A percentile compares a stretch with the other conserved stretches of the same genome.
Conservation (phyloP, 2,113 vertebrate species). For the Sakesphorus luctuosus region DNA sequence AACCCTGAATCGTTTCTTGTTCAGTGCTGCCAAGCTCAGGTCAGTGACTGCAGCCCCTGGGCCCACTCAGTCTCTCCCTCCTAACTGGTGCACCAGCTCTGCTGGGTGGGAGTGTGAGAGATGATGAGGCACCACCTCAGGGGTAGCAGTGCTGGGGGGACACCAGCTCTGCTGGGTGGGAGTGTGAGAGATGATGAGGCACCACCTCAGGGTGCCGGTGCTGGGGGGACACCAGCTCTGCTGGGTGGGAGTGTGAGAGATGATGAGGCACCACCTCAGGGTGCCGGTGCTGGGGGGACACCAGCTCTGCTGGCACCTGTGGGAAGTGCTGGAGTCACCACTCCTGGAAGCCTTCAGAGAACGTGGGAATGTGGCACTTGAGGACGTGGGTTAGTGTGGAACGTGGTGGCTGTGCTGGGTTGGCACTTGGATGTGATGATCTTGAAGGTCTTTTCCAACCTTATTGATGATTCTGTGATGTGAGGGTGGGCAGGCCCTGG, state of each 20-base stretch:
- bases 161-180: background rate
- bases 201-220: too few species aligned
- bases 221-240: background rate
- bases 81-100: background rate
- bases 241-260: too few species aligned
- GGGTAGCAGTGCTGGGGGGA: too few species aligned
- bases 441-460: background rate
- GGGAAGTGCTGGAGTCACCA: background rate
- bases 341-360: background rate
- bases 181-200: too few species aligned
- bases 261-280: too few species aligned
- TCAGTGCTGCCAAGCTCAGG: background rate
- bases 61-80: background rate
- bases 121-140: background rate
- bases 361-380: background rate
- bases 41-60: background rate
- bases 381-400: background rate
- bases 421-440: background rate
- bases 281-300: too few species aligned
- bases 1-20: background rate
- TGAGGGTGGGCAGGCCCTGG: background rate
- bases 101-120: background rate
- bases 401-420: background rate
- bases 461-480: background rate
- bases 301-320: background rate